phyloP scores from a whole-genome alignment of 1,140 invertebrate genomes.

The Pteromalus puparum region DNA sequence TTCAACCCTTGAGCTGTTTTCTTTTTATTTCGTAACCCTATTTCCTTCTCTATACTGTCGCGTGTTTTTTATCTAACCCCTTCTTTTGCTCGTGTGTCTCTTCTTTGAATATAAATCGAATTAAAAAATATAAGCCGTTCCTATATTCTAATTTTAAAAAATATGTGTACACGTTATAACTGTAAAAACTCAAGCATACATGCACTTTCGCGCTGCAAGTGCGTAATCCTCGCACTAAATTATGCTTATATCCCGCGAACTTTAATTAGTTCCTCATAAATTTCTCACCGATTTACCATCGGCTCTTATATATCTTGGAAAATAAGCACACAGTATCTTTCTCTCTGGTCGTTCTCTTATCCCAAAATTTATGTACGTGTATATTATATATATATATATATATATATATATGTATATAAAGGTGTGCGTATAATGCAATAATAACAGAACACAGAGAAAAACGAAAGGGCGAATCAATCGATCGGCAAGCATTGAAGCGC shows the following conservation, averaged over 20 bases:
- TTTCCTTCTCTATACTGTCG: conserved; percentile 10
- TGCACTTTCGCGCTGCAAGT: neutral
- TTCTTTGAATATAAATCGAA: neutral
- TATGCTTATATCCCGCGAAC: conserved; percentile 14
- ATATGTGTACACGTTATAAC: neutral
- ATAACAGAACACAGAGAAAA: conserved; percentile 13
- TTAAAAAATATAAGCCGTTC: too few species aligned
- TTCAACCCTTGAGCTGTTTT: conserved; percentile 38
- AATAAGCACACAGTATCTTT: too few species aligned
- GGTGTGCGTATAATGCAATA: conserved; percentile 29
- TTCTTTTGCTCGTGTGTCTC: neutral
- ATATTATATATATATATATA: too few species aligned
- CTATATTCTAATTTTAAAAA: too few species aligned
- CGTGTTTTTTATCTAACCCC: neutral
- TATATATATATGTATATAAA: too few species aligned
- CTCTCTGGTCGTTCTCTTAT: neutral
- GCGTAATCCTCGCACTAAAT: conserved; percentile 38
- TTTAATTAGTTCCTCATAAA: conserved; percentile 41
- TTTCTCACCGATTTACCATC: conserved; percentile 9
- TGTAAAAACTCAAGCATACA: neutral
- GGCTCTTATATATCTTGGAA: too few species aligned
- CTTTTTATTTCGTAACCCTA: conserved; percentile 25
- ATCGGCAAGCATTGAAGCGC: conserved; percentile 37
- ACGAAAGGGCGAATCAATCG: conserved; percentile 34
- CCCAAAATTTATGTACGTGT: neutral